Evolutionary conservation across 2,888 invertebrate genomes (phyloP), one percentile per base, ranked within the genome.

Genomic region (Cerastis rubricosa): DNA sequence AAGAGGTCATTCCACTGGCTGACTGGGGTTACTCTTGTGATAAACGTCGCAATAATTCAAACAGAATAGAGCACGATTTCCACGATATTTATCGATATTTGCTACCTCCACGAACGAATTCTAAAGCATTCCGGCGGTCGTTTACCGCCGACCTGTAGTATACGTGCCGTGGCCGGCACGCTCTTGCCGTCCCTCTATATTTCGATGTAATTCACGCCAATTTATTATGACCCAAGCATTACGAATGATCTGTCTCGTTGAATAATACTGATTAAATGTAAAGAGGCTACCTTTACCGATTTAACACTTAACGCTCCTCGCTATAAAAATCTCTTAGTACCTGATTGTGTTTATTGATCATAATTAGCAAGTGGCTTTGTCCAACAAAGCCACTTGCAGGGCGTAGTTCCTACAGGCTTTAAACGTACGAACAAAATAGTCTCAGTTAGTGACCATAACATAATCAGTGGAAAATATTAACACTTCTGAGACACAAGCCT

Each of bases 141-240:
- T 40, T 78, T 25, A 45, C 35, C 22, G 51, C 25, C 45, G 35
- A 40, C 25, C 29, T 35, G 2, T 35, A 3, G 19, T 4, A 12
- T 25, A 40, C 54, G 40, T 25, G 35, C 7, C 43, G 9, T 25
- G 19, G n/a, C 22, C 47, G 25, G 40, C 7, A 7, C 11, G n/a
- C 25, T 25, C 17, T 11, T 25, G 71, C 17, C 40, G 11, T 17
- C 25, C 7, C 45, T 22, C 17, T 12, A 9, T 40, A 75, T 22
- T 51, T 64, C 17, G 19, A 43, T 19, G 29, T 51, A 45, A 77
- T 77, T 76, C 29, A 61, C 43, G 29, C n/a, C 14, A 25, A 77
- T 51, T 75, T 75, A 22, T 77, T 35, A 25, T 49, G 35, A 22
- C 17, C 40, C 29, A 17, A 57, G 35, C 9, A 11, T 43, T 43